phyloP scores from a whole-genome alignment of 2,113 vertebrate species.

The Ciconia maguari region DNA sequence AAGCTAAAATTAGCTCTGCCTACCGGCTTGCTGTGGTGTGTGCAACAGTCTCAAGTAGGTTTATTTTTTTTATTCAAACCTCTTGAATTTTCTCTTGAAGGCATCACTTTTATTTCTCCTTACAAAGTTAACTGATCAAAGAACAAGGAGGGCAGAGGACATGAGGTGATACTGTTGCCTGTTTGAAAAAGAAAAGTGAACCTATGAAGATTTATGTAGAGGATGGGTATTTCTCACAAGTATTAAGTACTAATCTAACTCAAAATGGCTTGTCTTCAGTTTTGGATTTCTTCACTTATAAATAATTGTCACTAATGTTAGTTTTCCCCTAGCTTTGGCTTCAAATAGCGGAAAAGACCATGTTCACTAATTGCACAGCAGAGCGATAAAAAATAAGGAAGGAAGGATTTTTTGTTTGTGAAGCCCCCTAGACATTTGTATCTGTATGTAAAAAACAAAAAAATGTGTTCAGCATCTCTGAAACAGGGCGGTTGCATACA shows the following conservation, averaged over 20 bases:
- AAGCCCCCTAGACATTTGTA: neutral
- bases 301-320: neutral
- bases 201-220: neutral
- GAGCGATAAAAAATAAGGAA: neutral
- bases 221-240: neutral
- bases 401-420: neutral
- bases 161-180: neutral
- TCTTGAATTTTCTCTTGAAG: neutral
- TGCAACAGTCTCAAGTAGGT: neutral
- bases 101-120: neutral
- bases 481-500: neutral
- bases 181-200: neutral
- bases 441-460: neutral
- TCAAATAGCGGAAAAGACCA: neutral
- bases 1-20: neutral
- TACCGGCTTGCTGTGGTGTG: neutral
- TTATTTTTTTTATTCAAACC: neutral
- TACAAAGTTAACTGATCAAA: neutral
- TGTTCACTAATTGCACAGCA: neutral
- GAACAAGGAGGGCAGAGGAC: neutral
- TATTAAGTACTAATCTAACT: neutral
- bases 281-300: neutral
- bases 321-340: neutral
- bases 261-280: neutral
- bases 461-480: neutral